Evolutionary conservation across 37 sponge, comb jelly and placozoan genomes (phyloP).

Genomic region (Beroe ovata): DNA sequence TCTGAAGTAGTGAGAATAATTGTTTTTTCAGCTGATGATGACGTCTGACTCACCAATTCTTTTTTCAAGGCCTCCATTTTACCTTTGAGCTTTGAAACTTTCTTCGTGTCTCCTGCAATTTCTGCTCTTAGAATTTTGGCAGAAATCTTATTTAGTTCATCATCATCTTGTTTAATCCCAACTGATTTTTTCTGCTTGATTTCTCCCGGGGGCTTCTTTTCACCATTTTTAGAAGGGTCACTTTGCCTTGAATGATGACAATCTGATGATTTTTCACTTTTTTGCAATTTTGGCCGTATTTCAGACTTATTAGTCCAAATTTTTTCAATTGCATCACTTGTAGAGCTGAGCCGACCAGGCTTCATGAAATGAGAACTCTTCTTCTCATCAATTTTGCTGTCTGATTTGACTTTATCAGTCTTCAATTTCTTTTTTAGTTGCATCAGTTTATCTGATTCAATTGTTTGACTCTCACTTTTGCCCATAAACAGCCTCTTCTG

Average conservation of each 20-base stretch:
- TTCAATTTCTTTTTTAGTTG: constrained; percentile 21
- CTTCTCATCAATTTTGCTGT: neutral
- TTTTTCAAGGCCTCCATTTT: constrained; percentile 70
- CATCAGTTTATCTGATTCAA: neutral
- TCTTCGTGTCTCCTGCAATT: constrained; percentile 77
- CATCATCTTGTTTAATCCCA: constrained; percentile 69
- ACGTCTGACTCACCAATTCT: neutral
- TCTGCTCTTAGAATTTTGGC: constrained; percentile 89
- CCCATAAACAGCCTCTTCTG: neutral
- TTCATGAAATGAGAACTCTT: neutral
- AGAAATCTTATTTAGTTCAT: constrained; percentile 78
- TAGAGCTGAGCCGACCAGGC: neutral
- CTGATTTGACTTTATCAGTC: neutral
- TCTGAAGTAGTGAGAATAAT: constrained; percentile 78
- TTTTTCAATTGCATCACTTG: neutral
- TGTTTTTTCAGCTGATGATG: neutral
- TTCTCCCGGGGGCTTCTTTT: neutral
- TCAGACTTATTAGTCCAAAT: neutral
- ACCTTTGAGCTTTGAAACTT: constrained; percentile 67
- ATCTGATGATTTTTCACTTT: neutral
- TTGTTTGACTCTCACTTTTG: neutral
- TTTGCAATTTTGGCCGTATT: neutral
- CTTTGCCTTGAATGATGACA: too few relatives aligned
- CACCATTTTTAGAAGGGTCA: neutral
- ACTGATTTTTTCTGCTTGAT: neutral